These are phyloP conservation scores for Camponotus floridanus DNA, from an alignment of 1,140 invertebrate genomes.

Conservation along the genomic window DNA sequence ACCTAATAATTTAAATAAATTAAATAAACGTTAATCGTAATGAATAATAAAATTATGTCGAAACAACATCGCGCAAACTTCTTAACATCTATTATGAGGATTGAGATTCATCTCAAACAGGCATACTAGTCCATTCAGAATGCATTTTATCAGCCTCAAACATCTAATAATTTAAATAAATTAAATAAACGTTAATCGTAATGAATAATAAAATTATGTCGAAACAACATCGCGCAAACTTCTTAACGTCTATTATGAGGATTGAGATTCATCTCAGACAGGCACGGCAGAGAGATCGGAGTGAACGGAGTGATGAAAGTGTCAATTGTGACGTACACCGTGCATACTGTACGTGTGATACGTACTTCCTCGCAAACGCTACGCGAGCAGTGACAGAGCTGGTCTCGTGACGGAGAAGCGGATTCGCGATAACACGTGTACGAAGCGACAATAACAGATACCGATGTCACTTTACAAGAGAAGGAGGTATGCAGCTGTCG, in stretches of 20 bases:
- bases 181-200: not conserved
- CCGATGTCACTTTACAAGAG: not conserved
- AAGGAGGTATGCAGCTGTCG: conserved; percentile 46
- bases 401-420: not conserved
- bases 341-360: not conserved
- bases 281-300: not conserved
- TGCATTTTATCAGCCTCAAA: not conserved
- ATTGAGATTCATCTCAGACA: not conserved
- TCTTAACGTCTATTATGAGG: not conserved
- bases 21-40: no score
- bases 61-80: not conserved
- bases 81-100: not conserved
- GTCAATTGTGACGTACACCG: conserved; percentile 7
- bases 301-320: conserved; percentile 23
- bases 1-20: no score
- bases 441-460: no score
- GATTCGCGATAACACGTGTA: conserved; percentile 3
- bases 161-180: no score
- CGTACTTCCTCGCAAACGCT: conserved; percentile 6
- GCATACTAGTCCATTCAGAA: no score
- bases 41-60: not conserved
- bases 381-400: not conserved
- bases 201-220: not conserved
- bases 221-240: not conserved
- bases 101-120: not conserved